Base-by-base conservation (phyloP, 2,888 invertebrate genomes). In the Aradus depressus region DNA sequence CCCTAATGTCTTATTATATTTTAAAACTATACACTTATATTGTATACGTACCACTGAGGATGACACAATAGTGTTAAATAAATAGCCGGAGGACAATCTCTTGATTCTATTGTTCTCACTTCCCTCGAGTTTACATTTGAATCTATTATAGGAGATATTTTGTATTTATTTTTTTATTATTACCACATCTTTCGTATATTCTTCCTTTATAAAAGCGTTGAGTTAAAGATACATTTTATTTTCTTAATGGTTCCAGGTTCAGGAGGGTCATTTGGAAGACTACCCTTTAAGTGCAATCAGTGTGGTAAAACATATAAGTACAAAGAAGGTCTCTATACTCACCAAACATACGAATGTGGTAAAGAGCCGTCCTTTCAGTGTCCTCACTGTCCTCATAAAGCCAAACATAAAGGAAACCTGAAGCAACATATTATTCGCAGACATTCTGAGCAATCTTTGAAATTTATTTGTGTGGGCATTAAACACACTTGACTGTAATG, bases 311-410 rank as follows among this genome's bases (percentile, higher is more conserved):
- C 39, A 10, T 60, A 60, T 41, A 51, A 51, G 22, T 50, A 51
- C 23, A 52, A 50, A 8, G 26, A 43, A 25, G 55, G 56, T 21
- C 50, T 60, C 23, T 49, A 53, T 14, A 47, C 52, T 38, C 60
- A 60, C 42, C 19, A 51, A 6, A 57, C 31, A 19, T 51, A 83
- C 69, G 69, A 68, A 67, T 84, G 83, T 68, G 83, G 83, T 65
- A 84, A 84, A 60, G 68, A 68, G 53, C 69, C 70, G 2, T 67
- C 68, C 53, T 70, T 70, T 57, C 66, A 67, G 49, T 70, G 70
- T 60, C 68, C 68, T 14, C 66, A 68, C 50, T 71, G 70, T 58
- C 55, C 59, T 2, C 56, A 59, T 41, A 64, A 66, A 44, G 67
- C 69, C 45, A 68, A 69, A 55, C 68, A 69, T 53, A 70, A 63